Evolutionary conservation across 2,797 vertebrate species (phyloP), one percentile per base, ranked within the genome.

Genomic region (Paedocypris micromegethes): DNA sequence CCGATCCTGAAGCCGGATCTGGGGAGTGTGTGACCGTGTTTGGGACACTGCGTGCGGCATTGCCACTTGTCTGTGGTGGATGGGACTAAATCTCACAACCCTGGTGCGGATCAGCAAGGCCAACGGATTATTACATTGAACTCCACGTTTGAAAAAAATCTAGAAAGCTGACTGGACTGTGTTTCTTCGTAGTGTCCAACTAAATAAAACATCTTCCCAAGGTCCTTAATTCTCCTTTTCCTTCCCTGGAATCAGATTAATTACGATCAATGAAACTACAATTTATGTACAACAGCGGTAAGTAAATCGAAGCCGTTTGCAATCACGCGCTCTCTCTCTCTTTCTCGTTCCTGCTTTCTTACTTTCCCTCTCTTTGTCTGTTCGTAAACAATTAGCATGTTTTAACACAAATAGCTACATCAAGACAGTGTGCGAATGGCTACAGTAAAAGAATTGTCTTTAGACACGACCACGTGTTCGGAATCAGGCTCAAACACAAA

Each of bases 1-100:
- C 67, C 68, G 62, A 72, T 59, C 54, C 70, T 63, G 70, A 68
- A 70, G 74, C 68, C 56, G 3, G 58, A 63, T 72, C 51, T 58
- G 38, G 52, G 40, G 58, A 46, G 49, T 6, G 5, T 62, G 53
- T 54, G 58, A 50, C 51, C 58, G 38, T 61, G 5, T 37, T n/a
- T 57, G 59, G 49, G 48, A 71, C 72, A 73, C 66, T 64, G 57
- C 39, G 54, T 62, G 66, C 45, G 60, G 58, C 52, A 72, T 66
- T 63, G 63, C 42, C 64, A 54, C 64, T 48, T 55, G 57, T 64
- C 68, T 23, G 23, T 23, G 23, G 23, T 23, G 23, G 23, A 23
- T 23, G 23, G 23, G 23, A 23, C 23, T 23, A 23, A 23, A 23
- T 23, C 23, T 23, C 23, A 23, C 23, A 23, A 23, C 23, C 23